Conservation (phyloP, 2,797 vertebrate species). For the Carapus acus region DNA sequence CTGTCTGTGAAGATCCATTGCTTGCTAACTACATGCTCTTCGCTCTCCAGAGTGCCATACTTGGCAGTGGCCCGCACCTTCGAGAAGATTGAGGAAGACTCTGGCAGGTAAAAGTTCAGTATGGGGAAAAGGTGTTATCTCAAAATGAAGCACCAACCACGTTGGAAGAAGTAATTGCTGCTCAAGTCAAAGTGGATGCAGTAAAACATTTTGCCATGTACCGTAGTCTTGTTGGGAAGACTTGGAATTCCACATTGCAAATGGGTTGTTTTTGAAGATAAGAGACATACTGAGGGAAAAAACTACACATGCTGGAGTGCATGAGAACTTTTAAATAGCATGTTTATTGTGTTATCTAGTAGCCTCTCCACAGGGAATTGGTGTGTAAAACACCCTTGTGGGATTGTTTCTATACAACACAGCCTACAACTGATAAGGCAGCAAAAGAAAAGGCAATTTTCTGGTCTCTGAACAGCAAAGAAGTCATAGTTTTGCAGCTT, state of each 20-base stretch:
- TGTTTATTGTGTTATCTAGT: no score
- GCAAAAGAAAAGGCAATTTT: background rate
- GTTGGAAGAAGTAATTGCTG: constrained; percentile 19
- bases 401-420: constrained; percentile 1
- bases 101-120: constrained; percentile 76
- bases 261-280: constrained; percentile 24
- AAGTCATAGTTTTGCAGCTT: background rate
- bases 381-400: background rate
- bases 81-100: constrained; percentile 88
- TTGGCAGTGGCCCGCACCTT: constrained; percentile 87
- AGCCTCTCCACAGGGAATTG: no score
- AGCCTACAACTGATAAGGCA: background rate
- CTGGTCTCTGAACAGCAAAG: background rate
- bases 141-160: constrained; percentile 13
- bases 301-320: constrained; percentile 10
- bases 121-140: constrained; percentile 17
- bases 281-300: constrained; percentile 8
- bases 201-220: constrained; percentile 11
- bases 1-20: constrained; percentile 12
- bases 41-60: constrained; percentile 80
- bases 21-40: constrained; percentile 48
- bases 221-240: constrained; percentile 27
- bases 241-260: constrained; percentile 33
- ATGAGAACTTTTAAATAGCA: constrained; percentile 19
- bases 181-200: constrained; percentile 17